Base-by-base conservation (phyloP, 2,797 vertebrate species). In the Enteromius unitaeniatus region DNA sequence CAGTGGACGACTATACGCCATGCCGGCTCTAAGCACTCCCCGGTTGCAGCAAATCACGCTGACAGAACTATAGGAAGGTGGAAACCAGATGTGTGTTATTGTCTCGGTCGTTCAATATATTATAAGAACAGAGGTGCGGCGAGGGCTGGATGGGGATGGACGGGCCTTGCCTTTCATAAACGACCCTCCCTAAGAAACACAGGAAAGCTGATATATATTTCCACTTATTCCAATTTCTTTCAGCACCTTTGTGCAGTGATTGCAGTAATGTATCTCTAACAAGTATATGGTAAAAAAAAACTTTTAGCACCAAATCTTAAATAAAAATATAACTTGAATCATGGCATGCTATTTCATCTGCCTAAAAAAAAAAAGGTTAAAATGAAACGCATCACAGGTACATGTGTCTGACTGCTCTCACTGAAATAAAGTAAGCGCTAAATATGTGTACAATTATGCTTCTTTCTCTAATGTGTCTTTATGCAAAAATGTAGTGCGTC, bases 121-220 rank as follows among this genome's bases (percentile, higher is more conserved):
- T 83, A 69, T 47, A 78, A 75, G 78, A 84, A 78, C 49, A 77
- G 68, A 86, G 85, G 85, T 80, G 64, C 37, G 6, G 28, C 37
- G 49, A 85, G 70, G 69, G 31, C 40, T 42, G 62, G 68, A 82
- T 78, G 26, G 55, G 83, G 84, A 73, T 74, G n/a, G n/a, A n/a
- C n/a, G n/a, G n/a, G 53, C 19, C 55, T 42, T 7, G 82, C 65
- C 64, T 78, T 55, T 75, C 70, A 84, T 53, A 78, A 78, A 53
- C 80, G 75, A 78, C 85, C 77, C 70, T 88, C 62, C 45, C 37
- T 73, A 67, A 28, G 64, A 85, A 84, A 86, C 84, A 51, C 76
- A 31, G 64, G 55, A 75, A 81, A 64, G 65, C 60, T 73, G 51
- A 67, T 31, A 45, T 84, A 78, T 15, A 47, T 81, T 79, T 55